These are phyloP conservation scores for Himantopus leucocephalus DNA, from an alignment of 2,113 vertebrate genomes.

Conservation along the genomic window DNA sequence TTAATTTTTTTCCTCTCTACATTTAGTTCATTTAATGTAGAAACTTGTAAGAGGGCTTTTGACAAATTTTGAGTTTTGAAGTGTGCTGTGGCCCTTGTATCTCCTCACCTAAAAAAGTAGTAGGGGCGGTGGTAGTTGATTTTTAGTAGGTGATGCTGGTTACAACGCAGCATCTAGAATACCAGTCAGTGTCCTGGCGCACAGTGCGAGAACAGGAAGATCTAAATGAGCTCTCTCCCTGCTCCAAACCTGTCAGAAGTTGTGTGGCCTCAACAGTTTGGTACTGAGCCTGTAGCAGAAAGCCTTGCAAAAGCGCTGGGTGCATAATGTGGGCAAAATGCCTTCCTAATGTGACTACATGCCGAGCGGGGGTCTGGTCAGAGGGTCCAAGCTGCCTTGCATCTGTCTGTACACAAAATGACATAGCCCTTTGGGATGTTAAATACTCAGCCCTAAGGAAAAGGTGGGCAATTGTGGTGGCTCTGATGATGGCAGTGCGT, in stretches of 20 bases:
- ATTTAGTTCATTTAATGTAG: neutral
- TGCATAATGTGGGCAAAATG: neutral
- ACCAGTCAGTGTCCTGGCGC: neutral
- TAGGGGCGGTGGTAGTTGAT: neutral
- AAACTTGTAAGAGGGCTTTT: neutral
- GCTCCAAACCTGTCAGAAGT: neutral
- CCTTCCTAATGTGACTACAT: neutral
- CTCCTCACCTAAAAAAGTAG: neutral
- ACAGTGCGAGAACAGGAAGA: neutral
- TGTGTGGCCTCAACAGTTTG: neutral
- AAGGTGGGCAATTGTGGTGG: neutral
- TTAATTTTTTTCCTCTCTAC: neutral
- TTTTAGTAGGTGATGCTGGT: neutral
- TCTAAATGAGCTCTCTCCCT: neutral
- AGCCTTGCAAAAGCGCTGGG: neutral
- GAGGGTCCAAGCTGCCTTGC: neutral
- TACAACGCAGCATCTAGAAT: neutral
- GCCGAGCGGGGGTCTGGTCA: neutral
- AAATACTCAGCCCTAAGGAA: neutral
- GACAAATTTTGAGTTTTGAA: neutral
- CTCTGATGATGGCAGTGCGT: fast-evolving
- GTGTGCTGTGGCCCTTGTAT: neutral
- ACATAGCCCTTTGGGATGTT: neutral
- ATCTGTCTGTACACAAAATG: neutral
- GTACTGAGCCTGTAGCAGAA: neutral